phyloP scores from a whole-genome alignment of 1,140 invertebrate species.

The Musca domestica region DNA sequence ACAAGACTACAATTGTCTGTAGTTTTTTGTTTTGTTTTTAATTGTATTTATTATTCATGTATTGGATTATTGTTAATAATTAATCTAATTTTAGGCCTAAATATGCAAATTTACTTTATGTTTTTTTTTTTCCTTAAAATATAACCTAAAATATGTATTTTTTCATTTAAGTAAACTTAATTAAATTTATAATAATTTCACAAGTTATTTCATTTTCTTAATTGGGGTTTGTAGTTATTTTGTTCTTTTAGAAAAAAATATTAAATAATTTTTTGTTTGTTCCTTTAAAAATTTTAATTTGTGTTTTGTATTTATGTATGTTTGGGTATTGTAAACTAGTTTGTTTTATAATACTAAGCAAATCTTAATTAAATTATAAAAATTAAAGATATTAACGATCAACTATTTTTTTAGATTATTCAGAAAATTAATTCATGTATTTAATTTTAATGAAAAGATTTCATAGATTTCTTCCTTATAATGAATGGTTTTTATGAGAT shows the following conservation, averaged over 20 bases:
- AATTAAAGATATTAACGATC: slow-evolving; percentile 6
- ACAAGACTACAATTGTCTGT: no score
- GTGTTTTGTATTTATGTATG: not conserved
- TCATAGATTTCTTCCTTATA: slow-evolving; percentile 10
- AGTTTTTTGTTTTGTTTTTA: slow-evolving; percentile 1
- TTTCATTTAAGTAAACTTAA: slow-evolving; percentile 13
- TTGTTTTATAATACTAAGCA: slow-evolving; percentile 4
- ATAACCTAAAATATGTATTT: slow-evolving; percentile 19
- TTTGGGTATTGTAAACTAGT: not conserved
- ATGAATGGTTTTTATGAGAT: not conserved
- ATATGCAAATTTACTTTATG: slow-evolving; percentile 4
- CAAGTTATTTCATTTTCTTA: not conserved
- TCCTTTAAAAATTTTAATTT: not conserved
- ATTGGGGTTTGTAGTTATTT: not conserved
- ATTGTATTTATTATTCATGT: slow-evolving; percentile 6
- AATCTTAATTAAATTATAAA: slow-evolving; percentile 9
- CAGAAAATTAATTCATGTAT: slow-evolving; percentile 1
- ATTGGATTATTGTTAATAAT: slow-evolving; percentile 21
- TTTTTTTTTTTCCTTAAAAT: not conserved
- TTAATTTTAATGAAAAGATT: slow-evolving; percentile 2
- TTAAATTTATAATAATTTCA: slow-evolving; percentile 18
- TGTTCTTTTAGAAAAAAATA: slow-evolving; percentile 3
- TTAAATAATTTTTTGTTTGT: no score
- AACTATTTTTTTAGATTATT: slow-evolving; percentile 2
- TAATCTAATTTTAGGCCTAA: slow-evolving; percentile 25